A percentile compares a stretch with the other conserved stretches of the same genome.
phyloP scores from a whole-genome alignment of 2,113 vertebrate genomes.

The Sinocyclocheilus grahami region DNA sequence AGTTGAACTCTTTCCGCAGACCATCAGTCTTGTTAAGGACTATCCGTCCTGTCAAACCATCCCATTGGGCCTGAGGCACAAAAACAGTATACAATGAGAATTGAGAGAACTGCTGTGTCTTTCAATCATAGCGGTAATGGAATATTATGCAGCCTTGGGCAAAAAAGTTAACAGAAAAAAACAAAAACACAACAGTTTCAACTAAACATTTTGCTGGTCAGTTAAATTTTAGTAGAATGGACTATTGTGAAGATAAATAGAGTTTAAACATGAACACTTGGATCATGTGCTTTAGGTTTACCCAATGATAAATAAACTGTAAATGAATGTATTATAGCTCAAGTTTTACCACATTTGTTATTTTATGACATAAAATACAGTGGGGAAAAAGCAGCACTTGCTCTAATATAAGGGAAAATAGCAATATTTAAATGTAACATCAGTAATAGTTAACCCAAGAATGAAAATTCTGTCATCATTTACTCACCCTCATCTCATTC shows the following conservation, averaged over 20 bases:
- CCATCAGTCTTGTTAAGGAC: conserved; percentile 96
- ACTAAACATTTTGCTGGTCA: conserved; percentile 4
- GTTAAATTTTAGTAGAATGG: background rate
- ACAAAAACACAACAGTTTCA: background rate
- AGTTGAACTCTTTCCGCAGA: conserved; percentile 91
- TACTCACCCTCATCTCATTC: too few relatives aligned
- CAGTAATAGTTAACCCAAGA: background rate
- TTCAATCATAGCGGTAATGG: conserved; percentile 10
- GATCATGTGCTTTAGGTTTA: background rate
- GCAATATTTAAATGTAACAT: background rate
- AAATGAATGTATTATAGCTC: background rate
- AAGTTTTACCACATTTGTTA: background rate
- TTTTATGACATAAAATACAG: background rate
- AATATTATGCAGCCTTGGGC: background rate
- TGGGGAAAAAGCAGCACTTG: background rate
- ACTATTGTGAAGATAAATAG: background rate
- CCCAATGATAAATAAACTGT: background rate
- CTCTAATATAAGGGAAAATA: background rate
- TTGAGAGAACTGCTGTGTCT: background rate
- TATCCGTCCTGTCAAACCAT: conserved; percentile 94
- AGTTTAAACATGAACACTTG: background rate
- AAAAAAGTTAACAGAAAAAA: background rate
- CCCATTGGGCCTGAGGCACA: conserved; percentile 86
- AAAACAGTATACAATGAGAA: conserved; percentile 43
- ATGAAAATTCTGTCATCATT: too few relatives aligned